Conservation (phyloP, 2,888 invertebrate species). For the Tachina fera region DNA sequence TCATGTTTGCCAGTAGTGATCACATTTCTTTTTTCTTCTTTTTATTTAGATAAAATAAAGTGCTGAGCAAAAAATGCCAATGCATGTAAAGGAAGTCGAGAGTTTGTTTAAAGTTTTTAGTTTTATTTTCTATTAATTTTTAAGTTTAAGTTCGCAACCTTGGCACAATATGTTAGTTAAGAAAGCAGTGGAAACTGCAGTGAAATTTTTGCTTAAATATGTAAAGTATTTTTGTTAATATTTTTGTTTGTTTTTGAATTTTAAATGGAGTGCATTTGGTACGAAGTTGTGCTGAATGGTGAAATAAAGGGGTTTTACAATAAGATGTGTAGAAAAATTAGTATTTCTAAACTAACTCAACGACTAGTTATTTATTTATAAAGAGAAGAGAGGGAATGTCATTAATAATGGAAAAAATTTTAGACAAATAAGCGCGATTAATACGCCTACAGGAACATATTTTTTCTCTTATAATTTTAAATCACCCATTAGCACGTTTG, state of each 20-base stretch:
- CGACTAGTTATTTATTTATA: too few relatives aligned
- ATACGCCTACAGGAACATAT: too few relatives aligned
- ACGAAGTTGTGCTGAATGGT: background rate
- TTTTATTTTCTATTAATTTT: constrained; percentile 45
- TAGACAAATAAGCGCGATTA: too few relatives aligned
- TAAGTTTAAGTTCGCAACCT: constrained; percentile 62
- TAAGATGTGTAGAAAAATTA: too few relatives aligned
- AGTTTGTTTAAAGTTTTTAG: constrained; percentile 22
- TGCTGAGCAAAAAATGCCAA: background rate
- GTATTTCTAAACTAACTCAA: too few relatives aligned
- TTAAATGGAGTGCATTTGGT: background rate
- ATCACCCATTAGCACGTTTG: too few relatives aligned
- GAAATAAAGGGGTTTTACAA: background rate
- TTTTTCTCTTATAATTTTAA: too few relatives aligned
- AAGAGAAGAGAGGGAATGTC: too few relatives aligned
- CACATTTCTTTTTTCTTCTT: background rate
- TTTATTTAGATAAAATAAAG: constrained; percentile 11
- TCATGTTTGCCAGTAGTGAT: background rate
- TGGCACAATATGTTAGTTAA: background rate
- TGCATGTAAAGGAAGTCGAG: constrained; percentile 2
- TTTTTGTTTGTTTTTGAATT: background rate
- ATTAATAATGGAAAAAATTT: too few relatives aligned
- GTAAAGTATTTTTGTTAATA: background rate
- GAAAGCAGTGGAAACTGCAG: background rate
- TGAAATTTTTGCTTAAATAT: constrained; percentile 22